Percentiles rank a stretch among this genome's conserved stretches.
Evolutionary conservation across 64 coral and sea anemone genomes (phyloP).

Genomic region (Porites lutea): DNA sequence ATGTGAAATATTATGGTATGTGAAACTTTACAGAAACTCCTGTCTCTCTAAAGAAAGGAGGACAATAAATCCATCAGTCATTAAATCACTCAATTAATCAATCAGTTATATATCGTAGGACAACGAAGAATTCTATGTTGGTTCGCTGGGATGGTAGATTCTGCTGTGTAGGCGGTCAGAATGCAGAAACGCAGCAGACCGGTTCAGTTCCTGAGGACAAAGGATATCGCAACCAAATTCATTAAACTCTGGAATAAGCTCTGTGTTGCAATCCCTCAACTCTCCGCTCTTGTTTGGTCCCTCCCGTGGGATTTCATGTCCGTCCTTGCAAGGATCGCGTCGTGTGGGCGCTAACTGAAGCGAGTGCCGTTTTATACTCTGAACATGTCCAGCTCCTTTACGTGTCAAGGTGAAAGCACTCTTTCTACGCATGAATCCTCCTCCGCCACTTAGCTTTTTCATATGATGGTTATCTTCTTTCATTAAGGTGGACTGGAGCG

Average conservation of each 20-base stretch:
- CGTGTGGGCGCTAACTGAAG: background rate
- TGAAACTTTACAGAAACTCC: too few relatives aligned
- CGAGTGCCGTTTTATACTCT: background rate
- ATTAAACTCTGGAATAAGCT: background rate
- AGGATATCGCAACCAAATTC: background rate
- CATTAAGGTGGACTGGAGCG: constrained; percentile 19
- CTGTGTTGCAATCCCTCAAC: background rate
- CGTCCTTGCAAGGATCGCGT: background rate
- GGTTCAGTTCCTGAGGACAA: background rate
- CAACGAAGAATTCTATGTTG: background rate
- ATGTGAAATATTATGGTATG: too few relatives aligned
- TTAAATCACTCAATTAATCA: too few relatives aligned
- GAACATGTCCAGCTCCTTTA: background rate
- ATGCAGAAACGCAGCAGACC: background rate
- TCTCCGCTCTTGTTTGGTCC: background rate
- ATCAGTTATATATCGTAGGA: too few relatives aligned
- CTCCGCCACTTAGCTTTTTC: background rate
- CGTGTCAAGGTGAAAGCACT: background rate
- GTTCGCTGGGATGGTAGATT: background rate
- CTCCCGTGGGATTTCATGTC: background rate
- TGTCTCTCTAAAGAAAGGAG: too few relatives aligned
- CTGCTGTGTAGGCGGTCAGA: background rate
- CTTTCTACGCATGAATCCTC: background rate
- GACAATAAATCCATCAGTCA: too few relatives aligned
- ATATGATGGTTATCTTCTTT: constrained; percentile 36